Evolutionary conservation across 2,797 vertebrate genomes (phyloP).

Genomic region (Megaceryle alcyon): DNA sequence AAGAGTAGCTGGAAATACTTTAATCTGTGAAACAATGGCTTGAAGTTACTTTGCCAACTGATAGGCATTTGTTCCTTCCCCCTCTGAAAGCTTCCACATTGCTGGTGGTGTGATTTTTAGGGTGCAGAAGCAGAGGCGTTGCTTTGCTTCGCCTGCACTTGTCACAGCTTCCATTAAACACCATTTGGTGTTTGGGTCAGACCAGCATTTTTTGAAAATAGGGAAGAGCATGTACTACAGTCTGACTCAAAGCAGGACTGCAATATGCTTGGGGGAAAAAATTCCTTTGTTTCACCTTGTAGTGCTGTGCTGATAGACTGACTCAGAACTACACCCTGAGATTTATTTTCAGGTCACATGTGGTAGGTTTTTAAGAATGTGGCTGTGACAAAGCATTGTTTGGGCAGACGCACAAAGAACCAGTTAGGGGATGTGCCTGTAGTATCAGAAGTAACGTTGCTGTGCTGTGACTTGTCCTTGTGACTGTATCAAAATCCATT

Average conservation of each 20-base stretch:
- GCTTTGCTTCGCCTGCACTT: too few species aligned
- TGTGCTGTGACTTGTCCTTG: neutral
- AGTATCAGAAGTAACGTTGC: neutral
- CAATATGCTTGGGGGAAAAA: too few species aligned
- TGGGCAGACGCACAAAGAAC: neutral
- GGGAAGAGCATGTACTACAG: too few species aligned
- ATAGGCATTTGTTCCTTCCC: too few species aligned
- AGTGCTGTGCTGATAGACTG: neutral
- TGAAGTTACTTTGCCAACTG: neutral
- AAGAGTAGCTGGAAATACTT: neutral
- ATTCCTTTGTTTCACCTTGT: neutral
- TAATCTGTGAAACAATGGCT: neutral
- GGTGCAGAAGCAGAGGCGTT: too few species aligned
- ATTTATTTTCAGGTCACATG: neutral
- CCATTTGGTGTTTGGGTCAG: too few species aligned
- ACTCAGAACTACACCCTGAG: neutral
- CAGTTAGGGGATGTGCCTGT: neutral
- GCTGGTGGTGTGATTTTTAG: too few species aligned
- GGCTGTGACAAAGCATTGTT: neutral
- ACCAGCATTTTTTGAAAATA: too few species aligned
- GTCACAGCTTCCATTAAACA: too few species aligned
- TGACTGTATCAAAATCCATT: neutral
- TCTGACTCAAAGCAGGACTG: too few species aligned
- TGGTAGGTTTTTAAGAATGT: neutral
- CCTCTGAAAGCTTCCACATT: too few species aligned